A percentile compares a stretch with the other conserved stretches of the same genome.
Evolutionary conservation across 2,888 invertebrate genomes (phyloP).

Genomic region (Lottia gigantea): DNA sequence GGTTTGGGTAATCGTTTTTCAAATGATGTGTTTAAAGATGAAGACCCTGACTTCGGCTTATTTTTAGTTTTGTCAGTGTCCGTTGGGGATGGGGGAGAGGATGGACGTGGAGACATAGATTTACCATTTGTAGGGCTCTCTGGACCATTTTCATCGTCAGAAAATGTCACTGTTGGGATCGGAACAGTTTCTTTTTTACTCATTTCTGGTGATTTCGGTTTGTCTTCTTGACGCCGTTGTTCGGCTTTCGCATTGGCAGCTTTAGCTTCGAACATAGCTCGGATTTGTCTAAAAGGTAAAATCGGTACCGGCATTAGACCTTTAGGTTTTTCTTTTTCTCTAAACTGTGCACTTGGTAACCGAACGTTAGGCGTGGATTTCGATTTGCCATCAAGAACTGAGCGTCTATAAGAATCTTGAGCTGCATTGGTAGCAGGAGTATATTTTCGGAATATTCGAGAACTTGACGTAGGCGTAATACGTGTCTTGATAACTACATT

Average conservation of each 20-base stretch:
- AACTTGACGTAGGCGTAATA: constrained; percentile 46
- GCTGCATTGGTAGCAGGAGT: constrained; percentile 38
- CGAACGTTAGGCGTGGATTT: constrained; percentile 32
- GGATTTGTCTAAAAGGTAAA: constrained; percentile 56
- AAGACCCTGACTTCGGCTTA: constrained; percentile 17
- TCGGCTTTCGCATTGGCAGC: constrained; percentile 19
- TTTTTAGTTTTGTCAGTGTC: constrained; percentile 22
- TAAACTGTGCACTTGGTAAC: constrained; percentile 58
- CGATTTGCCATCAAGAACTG: neutral
- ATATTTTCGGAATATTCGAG: constrained; percentile 26
- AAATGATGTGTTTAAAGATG: constrained; percentile 28
- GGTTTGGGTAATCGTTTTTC: constrained; percentile 3
- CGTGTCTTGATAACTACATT: constrained; percentile 59
- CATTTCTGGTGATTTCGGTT: constrained; percentile 8
- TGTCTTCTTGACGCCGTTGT: constrained; percentile 13
- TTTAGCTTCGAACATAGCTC: constrained; percentile 56
- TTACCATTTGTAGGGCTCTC: neutral
- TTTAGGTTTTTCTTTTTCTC: constrained; percentile 50
- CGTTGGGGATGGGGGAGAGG: constrained; percentile 20
- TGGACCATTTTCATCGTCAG: constrained; percentile 15
- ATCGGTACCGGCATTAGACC: constrained; percentile 58
- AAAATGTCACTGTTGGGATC: constrained; percentile 22
- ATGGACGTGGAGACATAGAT: neutral
- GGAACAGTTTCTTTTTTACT: constrained; percentile 8
- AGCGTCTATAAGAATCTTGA: neutral